Evolutionary conservation across 2,797 vertebrate species (phyloP).

Genomic region (Uromys caudimaculatus): DNA sequence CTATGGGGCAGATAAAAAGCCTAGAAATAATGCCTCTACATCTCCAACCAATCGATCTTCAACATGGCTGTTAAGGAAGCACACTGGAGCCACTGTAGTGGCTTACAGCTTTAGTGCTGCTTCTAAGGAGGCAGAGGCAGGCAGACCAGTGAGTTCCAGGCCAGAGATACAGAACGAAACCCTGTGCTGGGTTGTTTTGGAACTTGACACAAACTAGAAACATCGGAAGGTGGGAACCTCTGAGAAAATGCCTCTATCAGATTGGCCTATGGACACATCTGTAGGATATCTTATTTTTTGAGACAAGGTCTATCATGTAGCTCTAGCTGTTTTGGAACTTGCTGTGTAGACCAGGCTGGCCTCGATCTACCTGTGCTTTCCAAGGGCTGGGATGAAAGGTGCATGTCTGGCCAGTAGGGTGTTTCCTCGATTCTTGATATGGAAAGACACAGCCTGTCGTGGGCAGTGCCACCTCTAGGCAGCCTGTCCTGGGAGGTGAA

Average conservation of each 20-base stretch:
- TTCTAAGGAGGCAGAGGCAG: no score
- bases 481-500: neutral
- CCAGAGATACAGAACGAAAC: neutral
- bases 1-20: neutral
- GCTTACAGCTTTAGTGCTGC: neutral
- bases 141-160: neutral
- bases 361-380: neutral
- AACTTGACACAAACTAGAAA: neutral
- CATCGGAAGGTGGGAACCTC: neutral
- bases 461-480: neutral
- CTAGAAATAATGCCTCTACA: neutral
- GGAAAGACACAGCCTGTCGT: neutral
- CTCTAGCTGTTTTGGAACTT: neutral
- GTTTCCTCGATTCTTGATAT: neutral
- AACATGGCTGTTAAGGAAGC: neutral
- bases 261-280: neutral
- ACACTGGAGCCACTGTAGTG: neutral
- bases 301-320: neutral
- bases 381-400: neutral
- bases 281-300: neutral
- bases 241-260: neutral
- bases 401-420: no score
- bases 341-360: neutral
- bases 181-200: neutral
- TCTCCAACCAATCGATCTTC: neutral